Conservation (phyloP, 2,797 vertebrate genomes). For the Coluber constrictor region DNA sequence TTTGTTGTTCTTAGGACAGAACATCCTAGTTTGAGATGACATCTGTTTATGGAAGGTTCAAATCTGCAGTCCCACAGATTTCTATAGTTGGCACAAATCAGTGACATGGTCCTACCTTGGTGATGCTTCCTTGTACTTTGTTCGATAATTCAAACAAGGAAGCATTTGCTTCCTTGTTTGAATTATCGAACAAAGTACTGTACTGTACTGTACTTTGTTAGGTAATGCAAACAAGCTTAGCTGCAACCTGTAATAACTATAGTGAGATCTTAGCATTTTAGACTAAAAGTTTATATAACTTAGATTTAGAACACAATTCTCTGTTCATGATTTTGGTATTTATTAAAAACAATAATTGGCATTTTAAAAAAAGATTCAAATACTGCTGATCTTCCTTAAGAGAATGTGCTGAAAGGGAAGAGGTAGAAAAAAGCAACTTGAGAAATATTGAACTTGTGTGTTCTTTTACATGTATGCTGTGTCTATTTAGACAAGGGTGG, state of each 20-base stretch:
- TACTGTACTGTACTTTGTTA: not conserved
- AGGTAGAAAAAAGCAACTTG: not conserved
- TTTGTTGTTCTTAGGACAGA: not conserved
- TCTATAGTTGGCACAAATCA: not conserved
- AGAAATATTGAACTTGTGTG: not conserved
- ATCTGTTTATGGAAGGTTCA: not conserved
- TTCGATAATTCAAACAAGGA: not conserved
- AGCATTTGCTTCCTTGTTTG: not conserved
- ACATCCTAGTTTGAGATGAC: not conserved
- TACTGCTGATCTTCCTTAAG: not conserved
- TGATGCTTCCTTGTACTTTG: not conserved
- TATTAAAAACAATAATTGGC: not conserved
- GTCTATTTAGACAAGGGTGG: not conserved
- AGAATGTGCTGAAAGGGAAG: not conserved
- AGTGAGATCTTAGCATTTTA: not conserved
- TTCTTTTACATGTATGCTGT: not conserved
- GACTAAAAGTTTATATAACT: no score
- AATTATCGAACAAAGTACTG: no score
- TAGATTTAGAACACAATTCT: not conserved
- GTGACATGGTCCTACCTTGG: not conserved
- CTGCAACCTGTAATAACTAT: not conserved
- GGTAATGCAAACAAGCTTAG: not conserved
- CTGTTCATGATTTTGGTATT: not conserved
- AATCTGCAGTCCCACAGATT: not conserved
- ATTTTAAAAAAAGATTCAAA: not conserved